A percentile compares a stretch with the other conserved stretches of the same genome.
Evolutionary conservation across 1,140 invertebrate genomes (phyloP).

Genomic region (Pentalonia nigronervosa): DNA sequence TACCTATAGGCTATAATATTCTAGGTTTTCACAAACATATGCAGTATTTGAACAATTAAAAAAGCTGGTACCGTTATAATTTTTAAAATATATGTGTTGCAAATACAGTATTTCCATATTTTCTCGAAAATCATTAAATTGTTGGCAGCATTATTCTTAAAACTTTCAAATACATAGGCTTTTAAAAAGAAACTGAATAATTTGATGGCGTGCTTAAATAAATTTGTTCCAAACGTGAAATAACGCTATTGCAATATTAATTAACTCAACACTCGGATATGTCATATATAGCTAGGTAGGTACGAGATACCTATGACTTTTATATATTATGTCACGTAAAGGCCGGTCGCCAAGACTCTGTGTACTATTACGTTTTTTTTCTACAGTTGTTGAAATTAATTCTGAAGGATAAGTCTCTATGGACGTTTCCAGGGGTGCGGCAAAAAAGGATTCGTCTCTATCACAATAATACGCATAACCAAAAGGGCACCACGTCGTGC

Average conservation of each 20-base stretch:
- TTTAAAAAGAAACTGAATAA: background rate
- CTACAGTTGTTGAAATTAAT: background rate
- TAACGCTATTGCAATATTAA: background rate
- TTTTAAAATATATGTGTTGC: background rate
- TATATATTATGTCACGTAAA: background rate
- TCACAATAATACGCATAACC: background rate
- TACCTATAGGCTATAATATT: background rate
- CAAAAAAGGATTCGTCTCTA: slow-evolving; percentile 20
- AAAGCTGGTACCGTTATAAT: background rate
- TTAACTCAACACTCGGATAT: background rate
- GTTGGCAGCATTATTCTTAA: background rate
- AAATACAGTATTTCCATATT: background rate
- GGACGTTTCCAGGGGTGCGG: background rate
- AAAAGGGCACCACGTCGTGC: background rate
- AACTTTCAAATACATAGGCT: background rate
- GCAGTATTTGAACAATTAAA: background rate
- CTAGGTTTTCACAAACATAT: background rate
- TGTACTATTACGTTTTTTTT: background rate
- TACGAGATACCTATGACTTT: no score
- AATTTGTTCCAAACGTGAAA: background rate
- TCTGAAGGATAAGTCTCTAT: slow-evolving; percentile 38
- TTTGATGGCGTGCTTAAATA: background rate
- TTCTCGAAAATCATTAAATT: background rate
- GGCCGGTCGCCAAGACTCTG: no score
- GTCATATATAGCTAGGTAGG: background rate